A percentile compares a stretch with the other conserved stretches of the same genome.
Evolutionary conservation across 2,797 vertebrate species (phyloP).

Genomic region (Netta rufina): DNA sequence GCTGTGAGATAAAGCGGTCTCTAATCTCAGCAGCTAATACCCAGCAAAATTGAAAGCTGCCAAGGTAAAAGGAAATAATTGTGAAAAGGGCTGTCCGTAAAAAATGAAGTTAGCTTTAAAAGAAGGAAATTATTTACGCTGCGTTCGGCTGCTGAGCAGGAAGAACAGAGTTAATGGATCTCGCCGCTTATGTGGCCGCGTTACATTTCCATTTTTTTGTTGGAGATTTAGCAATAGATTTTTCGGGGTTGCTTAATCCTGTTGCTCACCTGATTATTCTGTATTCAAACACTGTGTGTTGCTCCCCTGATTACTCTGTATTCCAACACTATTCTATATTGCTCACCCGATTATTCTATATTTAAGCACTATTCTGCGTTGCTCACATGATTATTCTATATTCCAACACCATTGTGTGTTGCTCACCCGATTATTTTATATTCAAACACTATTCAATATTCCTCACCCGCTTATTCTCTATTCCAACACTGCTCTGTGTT

Average conservation of each 20-base stretch:
- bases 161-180: background rate
- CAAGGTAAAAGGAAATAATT: background rate
- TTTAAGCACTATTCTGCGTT: too few relatives aligned
- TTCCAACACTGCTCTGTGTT: too few relatives aligned
- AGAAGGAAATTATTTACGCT: background rate
- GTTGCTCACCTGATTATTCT: background rate
- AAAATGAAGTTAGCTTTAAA: background rate
- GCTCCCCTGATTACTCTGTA: background rate
- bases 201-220: background rate
- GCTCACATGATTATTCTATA: too few relatives aligned
- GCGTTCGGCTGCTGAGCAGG: background rate
- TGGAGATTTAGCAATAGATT: background rate
- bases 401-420: too few relatives aligned
- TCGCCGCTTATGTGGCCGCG: rapidly evolving
- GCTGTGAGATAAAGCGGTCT: background rate
- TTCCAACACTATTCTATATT: too few relatives aligned
- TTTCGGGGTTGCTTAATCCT: background rate
- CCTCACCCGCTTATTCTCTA: too few relatives aligned
- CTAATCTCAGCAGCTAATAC: background rate
- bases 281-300: background rate
- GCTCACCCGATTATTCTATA: too few relatives aligned
- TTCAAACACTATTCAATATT: too few relatives aligned
- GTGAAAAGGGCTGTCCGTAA: background rate
- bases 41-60: background rate
- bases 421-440: too few relatives aligned